Conservation (phyloP, 1,140 invertebrate genomes). For the Drosophila obscura region DNA sequence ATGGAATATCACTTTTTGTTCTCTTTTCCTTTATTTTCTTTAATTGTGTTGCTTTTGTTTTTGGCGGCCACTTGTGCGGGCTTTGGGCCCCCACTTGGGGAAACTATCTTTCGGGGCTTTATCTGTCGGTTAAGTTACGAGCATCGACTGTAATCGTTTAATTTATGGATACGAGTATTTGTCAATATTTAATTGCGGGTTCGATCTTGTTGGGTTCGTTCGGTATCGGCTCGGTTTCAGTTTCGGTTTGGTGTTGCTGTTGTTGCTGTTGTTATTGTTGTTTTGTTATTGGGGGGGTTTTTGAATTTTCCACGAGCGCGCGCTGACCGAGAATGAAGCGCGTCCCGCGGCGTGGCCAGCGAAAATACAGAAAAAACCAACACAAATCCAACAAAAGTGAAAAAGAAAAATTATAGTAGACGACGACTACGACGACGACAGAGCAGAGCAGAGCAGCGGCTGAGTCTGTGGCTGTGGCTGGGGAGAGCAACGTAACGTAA, state of each 20-base stretch:
- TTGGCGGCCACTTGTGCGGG: too few relatives aligned
- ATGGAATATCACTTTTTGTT: neutral
- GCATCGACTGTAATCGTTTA: too few relatives aligned
- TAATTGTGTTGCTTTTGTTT: too few relatives aligned
- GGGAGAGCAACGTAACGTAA: conserved; percentile 63
- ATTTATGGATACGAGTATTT: neutral
- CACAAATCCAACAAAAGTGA: conserved; percentile 21
- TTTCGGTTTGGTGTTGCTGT: neutral
- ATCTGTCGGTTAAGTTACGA: too few relatives aligned
- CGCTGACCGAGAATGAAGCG: conserved; percentile 72
- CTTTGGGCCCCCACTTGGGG: too few relatives aligned
- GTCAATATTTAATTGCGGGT: too few relatives aligned
- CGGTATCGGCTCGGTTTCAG: neutral
- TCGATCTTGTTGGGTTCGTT: too few relatives aligned
- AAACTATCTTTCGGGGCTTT: too few relatives aligned
- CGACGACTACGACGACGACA: conserved; percentile 28
- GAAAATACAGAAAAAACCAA: conserved; percentile 57
- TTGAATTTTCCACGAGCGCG: conserved; percentile 73
- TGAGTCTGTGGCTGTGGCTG: conserved; percentile 13
- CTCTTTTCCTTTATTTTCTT: too few relatives aligned
- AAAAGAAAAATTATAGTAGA: conserved; percentile 69
- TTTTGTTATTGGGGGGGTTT: conserved; percentile 30
- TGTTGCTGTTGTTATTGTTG: neutral
- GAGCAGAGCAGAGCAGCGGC: conserved; percentile 7
- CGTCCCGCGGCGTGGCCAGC: conserved; percentile 75